Evolutionary conservation across 1,140 invertebrate genomes (phyloP), one percentile per base, ranked within the genome.

Genomic region (Temnothorax curvispinosus): DNA sequence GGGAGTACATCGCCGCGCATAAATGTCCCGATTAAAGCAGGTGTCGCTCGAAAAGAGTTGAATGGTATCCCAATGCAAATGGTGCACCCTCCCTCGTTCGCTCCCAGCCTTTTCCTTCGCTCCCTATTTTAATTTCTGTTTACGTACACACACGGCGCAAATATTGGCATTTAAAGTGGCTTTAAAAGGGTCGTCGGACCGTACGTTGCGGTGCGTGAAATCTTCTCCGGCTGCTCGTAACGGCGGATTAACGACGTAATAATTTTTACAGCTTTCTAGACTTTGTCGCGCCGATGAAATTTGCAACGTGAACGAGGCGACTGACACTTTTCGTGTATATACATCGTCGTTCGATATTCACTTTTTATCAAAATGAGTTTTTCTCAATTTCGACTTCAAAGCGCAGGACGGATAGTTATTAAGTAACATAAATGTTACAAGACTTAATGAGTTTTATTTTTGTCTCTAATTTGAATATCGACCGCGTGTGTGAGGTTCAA

Each of bases 91-190:
- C 52, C 72, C 15, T 60, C 50, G 38, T 44, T 64, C 41, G 18
- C 74, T 21, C 21, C 47, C 50, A 9, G 50, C 54, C 32, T 60
- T 72, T 27, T 1, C 65, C 54, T 71, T 72, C 65, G n/a, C 41
- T 62, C 44, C 35, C 77, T 58, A 84, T 84, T 76, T 88, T 75
- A 87, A 88, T 87, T 87, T 74, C 69, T 76, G 76, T 67, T 71
- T 50, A 82, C 50, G 75, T 41, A 67, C 75, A 75, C 50, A 54
- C 50, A 54, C 41, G 87, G 60, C 27, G 65, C 47, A 47, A 69
- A 65, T 85, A 85, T 85, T 75, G 80, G 65, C 80, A 54, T 78
- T 89, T 89, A 88, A 85, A 88, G 82, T 88, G 87, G 75, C 69
- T 86, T 86, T 86, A 80, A 81, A 88, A 88, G 65, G 77, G 21